phyloP scores from a whole-genome alignment of 2,888 invertebrate genomes.

The Thalpophila matura region DNA sequence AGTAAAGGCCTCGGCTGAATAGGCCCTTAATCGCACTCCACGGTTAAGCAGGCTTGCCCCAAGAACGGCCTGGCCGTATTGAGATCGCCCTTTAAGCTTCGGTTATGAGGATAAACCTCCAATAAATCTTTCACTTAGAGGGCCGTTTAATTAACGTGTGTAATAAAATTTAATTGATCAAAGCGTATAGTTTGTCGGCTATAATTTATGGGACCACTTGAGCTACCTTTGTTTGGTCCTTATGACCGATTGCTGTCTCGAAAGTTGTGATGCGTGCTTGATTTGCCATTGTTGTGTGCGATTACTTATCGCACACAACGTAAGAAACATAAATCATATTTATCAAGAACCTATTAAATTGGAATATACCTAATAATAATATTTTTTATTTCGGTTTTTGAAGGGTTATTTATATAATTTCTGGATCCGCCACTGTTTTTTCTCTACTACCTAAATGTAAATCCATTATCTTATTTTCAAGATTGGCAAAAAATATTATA shows the following conservation, averaged over 20 bases:
- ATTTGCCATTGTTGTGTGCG: background rate
- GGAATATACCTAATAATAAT: too few relatives aligned
- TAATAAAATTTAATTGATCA: conserved; percentile 89
- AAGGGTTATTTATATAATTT: too few relatives aligned
- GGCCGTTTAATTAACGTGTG: conserved; percentile 86
- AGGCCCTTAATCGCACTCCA: conserved; percentile 71
- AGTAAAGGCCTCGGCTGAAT: conserved; percentile 63
- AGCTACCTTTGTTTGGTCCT: conserved; percentile 59
- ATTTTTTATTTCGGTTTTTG: too few relatives aligned
- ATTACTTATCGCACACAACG: too few relatives aligned
- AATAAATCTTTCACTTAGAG: conserved; percentile 89
- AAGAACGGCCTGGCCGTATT: conserved; percentile 73
- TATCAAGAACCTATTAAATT: too few relatives aligned
- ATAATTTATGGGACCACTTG: conserved; percentile 73
- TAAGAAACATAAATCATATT: too few relatives aligned
- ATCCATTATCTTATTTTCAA: background rate
- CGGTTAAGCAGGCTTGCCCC: conserved; percentile 66
- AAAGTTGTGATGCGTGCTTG: conserved; percentile 12
- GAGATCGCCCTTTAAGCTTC: conserved; percentile 85
- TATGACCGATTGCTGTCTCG: conserved; percentile 37
- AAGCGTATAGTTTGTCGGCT: conserved; percentile 80
- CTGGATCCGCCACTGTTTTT: too few relatives aligned
- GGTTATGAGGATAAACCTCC: conserved; percentile 89
- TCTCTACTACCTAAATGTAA: too few relatives aligned
- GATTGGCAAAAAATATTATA: background rate